A percentile compares a stretch with the other conserved stretches of the same genome.
Evolutionary conservation across 2,797 vertebrate genomes (phyloP).

Genomic region (Macrochelys suwanniensis): DNA sequence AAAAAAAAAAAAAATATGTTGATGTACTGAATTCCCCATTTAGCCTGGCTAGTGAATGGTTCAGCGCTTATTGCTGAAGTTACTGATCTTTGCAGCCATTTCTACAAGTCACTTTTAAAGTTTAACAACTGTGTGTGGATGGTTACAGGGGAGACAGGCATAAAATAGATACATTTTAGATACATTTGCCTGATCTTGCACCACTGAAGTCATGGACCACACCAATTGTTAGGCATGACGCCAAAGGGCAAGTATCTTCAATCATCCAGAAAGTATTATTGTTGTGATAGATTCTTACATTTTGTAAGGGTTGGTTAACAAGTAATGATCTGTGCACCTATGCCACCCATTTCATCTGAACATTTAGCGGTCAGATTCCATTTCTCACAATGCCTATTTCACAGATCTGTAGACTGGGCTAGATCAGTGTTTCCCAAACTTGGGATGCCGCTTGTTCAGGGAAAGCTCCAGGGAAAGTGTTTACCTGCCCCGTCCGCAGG

Average conservation of each 20-base stretch:
- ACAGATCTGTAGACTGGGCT: background rate
- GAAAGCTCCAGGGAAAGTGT: too few species aligned
- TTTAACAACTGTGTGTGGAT: background rate
- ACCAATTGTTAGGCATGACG: background rate
- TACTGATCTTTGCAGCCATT: background rate
- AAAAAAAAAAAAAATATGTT: conserved; percentile 10
- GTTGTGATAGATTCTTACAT: background rate
- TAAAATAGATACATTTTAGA: background rate
- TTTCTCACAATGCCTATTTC: background rate
- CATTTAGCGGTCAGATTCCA: background rate
- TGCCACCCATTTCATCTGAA: background rate
- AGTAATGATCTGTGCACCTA: background rate
- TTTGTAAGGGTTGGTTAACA: background rate
- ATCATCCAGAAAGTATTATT: background rate
- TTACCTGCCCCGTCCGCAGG: too few species aligned
- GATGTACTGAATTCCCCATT: background rate
- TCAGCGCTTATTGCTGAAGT: background rate
- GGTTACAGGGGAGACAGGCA: background rate
- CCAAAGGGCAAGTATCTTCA: background rate
- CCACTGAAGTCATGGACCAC: background rate
- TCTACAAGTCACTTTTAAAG: background rate
- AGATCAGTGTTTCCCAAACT: too few species aligned
- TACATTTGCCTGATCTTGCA: background rate
- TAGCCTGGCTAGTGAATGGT: background rate
- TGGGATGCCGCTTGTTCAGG: too few species aligned